A percentile compares a stretch with the other conserved stretches of the same genome.
These are phyloP conservation scores for Lasioglossum calceatum DNA, from an alignment of 2,888 invertebrate species.

Conservation along the genomic window DNA sequence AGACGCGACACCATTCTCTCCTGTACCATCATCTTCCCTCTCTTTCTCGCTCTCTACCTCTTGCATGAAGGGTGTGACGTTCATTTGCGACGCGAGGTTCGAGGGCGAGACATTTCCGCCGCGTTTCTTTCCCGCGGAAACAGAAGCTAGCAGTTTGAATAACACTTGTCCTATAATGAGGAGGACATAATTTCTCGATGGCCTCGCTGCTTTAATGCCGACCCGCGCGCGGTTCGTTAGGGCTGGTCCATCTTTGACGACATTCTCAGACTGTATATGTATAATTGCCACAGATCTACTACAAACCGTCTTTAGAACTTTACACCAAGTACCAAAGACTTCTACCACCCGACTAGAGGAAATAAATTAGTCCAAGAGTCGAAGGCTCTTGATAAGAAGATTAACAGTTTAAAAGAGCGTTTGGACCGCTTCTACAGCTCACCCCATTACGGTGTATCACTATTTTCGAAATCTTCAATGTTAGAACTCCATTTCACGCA, in stretches of 20 bases:
- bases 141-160: background rate
- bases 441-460: too few species aligned
- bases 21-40: background rate
- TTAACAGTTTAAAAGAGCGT: too few species aligned
- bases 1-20: conserved; percentile 21
- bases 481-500: background rate
- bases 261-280: too few species aligned
- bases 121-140: background rate
- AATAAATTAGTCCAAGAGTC: too few species aligned
- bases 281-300: too few species aligned
- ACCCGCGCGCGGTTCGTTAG: background rate
- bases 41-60: background rate
- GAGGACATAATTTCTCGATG: background rate
- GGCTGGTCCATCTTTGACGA: background rate
- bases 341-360: too few species aligned
- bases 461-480: too few species aligned
- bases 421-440: too few species aligned
- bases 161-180: background rate
- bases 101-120: conserved; percentile 6
- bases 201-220: background rate
- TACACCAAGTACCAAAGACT: too few species aligned
- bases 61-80: conserved; percentile 25
- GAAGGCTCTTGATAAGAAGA: too few species aligned
- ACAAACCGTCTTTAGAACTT: too few species aligned
- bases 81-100: conserved; percentile 24